phyloP scores from a whole-genome alignment of 2,888 invertebrate species.

The Autographa pulchrina region DNA sequence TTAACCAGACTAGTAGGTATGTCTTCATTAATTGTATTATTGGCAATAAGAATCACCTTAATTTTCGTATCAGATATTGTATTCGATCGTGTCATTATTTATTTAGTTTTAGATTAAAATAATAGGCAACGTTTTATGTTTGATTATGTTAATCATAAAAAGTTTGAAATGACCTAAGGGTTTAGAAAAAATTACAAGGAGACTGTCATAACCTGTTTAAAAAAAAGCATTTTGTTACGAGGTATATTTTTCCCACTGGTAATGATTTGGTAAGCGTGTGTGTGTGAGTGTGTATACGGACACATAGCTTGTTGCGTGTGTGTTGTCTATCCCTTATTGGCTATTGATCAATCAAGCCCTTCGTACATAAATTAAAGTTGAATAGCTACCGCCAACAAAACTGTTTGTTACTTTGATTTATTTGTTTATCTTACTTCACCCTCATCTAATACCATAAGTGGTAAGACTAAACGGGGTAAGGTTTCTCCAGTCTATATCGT shows the following conservation, averaged over 20 bases:
- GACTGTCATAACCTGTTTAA: too few species aligned
- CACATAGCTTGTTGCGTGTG: constrained; percentile 7
- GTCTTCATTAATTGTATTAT: background rate
- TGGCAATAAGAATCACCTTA: background rate
- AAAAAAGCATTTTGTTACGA: too few species aligned
- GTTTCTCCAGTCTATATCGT: too few species aligned
- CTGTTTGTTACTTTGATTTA: constrained; percentile 47
- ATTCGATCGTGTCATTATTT: too few species aligned
- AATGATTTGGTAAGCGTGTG: background rate
- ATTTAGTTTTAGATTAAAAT: too few species aligned
- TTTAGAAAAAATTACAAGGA: too few species aligned
- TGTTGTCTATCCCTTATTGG: constrained; percentile 48
- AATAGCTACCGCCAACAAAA: constrained; percentile 28
- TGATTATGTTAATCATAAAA: too few species aligned
- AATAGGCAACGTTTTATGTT: too few species aligned
- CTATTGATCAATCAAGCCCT: constrained; percentile 72
- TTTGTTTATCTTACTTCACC: constrained; percentile 24
- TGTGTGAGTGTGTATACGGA: background rate
- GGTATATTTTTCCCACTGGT: background rate
- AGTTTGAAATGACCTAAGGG: too few species aligned
- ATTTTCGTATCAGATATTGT: too few species aligned
- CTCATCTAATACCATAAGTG: constrained; percentile 13
- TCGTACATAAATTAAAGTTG: constrained; percentile 60
- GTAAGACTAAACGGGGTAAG: background rate
- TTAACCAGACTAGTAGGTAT: background rate